phyloP scores from a whole-genome alignment of 2,113 vertebrate genomes.

The Gallinago media region DNA sequence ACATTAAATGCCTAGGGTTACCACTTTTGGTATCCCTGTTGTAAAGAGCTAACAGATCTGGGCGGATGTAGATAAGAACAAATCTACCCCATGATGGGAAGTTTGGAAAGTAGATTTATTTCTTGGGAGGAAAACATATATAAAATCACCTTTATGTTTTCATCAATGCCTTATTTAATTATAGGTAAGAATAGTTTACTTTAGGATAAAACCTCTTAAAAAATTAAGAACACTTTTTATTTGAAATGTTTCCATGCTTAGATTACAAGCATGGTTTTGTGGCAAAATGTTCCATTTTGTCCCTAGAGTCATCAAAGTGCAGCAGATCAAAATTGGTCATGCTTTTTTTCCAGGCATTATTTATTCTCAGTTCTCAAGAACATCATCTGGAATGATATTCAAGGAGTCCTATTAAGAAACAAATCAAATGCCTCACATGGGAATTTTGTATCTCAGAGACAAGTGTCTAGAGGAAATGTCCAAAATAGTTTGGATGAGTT shows the following conservation, averaged over 20 bases:
- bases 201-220: not conserved
- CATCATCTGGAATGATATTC: not conserved
- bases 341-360: not conserved
- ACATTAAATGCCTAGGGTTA: slow-evolving; percentile 53
- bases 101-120: not conserved
- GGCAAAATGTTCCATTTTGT: not conserved
- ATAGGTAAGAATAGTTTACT: not conserved
- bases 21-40: not conserved
- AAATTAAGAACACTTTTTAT: not conserved
- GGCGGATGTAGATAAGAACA: slow-evolving; percentile 21
- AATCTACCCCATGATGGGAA: not conserved
- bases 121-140: not conserved
- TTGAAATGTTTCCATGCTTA: not conserved
- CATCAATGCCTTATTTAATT: not conserved
- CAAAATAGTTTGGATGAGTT: not conserved
- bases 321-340: not conserved
- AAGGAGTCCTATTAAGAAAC: not conserved
- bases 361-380: not conserved
- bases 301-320: not conserved
- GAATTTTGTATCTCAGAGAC: not conserved
- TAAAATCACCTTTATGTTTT: not conserved
- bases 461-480: not conserved
- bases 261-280: not conserved
- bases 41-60: not conserved
- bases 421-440: not conserved